Percentiles rank a stretch among this genome's conserved stretches.
phyloP scores from a whole-genome alignment of 2,888 invertebrate species.

The Parnassius orleans region DNA sequence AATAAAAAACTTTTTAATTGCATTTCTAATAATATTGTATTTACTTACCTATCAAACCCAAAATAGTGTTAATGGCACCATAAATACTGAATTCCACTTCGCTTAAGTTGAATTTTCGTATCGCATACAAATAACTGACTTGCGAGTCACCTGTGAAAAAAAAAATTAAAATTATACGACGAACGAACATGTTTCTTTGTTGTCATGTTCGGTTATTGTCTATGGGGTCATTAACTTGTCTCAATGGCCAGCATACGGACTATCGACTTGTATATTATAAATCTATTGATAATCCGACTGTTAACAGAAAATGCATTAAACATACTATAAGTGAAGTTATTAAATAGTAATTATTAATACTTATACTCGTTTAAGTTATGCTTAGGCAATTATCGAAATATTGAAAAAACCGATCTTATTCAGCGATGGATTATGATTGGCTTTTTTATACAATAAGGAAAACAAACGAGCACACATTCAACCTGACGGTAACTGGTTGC shows the following conservation, averaged over 20 bases:
- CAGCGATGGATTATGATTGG: too few species aligned
- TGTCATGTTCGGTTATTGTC: conserved; percentile 20
- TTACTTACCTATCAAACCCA: conserved; percentile 67
- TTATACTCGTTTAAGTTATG: too few species aligned
- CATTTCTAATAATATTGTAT: not conserved
- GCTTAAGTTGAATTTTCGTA: conserved; percentile 69
- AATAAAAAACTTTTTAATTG: not conserved
- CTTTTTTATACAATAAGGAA: too few species aligned
- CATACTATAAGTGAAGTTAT: too few species aligned
- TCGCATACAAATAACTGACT: conserved; percentile 72
- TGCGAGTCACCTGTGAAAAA: conserved; percentile 70
- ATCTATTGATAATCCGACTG: conserved; percentile 8
- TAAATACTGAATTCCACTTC: conserved; percentile 75
- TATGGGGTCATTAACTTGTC: conserved; percentile 24
- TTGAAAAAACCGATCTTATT: too few species aligned
- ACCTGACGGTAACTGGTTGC: too few species aligned
- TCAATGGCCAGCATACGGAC: conserved; percentile 6
- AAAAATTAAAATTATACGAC: conserved; percentile 28
- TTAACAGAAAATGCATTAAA: not conserved
- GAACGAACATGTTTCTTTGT: conserved; percentile 24
- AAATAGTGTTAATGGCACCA: conserved; percentile 68
- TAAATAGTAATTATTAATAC: too few species aligned
- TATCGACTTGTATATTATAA: conserved; percentile 1
- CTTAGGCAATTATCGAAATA: too few species aligned
- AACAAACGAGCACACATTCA: too few species aligned